Evolutionary conservation across 2,113 vertebrate species (phyloP).

Genomic region (Caloenas nicobarica): DNA sequence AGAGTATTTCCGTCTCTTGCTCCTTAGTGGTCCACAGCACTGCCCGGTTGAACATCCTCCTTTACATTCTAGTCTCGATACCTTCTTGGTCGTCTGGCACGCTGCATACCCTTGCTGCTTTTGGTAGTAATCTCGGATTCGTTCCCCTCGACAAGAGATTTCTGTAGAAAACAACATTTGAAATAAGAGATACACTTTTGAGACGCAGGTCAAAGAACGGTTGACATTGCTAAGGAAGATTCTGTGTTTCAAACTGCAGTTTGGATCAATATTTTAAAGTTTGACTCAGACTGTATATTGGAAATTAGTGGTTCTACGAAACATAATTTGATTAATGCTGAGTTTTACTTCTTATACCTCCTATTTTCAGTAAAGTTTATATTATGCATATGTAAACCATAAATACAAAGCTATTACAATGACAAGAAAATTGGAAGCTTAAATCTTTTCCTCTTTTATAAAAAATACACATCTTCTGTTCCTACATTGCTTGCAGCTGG

Average conservation of each 20-base stretch:
- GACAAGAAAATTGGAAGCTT: slow-evolving; percentile 80
- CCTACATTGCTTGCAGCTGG: slow-evolving; percentile 72
- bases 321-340: background rate
- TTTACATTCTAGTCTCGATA: slow-evolving; percentile 92
- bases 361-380: slow-evolving; percentile 47
- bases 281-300: background rate
- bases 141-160: slow-evolving; percentile 97
- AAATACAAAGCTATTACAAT: slow-evolving; percentile 70
- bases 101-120: slow-evolving; percentile 98
- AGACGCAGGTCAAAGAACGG: background rate
- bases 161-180: slow-evolving; percentile 74
- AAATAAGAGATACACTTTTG: background rate
- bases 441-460: slow-evolving; percentile 72
- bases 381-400: slow-evolving; percentile 36
- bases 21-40: slow-evolving; percentile 92
- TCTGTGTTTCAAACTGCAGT: background rate
- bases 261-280: background rate
- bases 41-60: slow-evolving; percentile 85
- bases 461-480: slow-evolving; percentile 69
- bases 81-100: slow-evolving; percentile 98
- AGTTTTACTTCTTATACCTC: slow-evolving; percentile 20
- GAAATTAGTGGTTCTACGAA: background rate
- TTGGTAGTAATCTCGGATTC: slow-evolving; percentile 96
- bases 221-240: background rate
- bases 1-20: slow-evolving; percentile 97